phyloP scores from a whole-genome alignment of 2,113 vertebrate genomes.

The Dicaeum eximium region DNA sequence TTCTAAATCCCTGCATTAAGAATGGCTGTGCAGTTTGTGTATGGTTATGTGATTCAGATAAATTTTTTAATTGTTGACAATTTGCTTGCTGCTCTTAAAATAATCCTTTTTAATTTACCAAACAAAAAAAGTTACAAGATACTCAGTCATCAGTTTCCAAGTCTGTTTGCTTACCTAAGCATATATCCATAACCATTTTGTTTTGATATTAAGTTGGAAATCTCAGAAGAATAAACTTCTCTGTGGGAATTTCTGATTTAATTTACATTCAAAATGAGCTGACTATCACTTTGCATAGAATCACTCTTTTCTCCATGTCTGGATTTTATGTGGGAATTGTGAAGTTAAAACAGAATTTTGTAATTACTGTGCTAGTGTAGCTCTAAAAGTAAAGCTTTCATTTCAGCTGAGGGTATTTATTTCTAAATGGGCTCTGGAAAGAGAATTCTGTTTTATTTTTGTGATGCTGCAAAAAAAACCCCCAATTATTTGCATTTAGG shows the following conservation, averaged over 20 bases:
- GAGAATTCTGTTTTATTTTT: background rate
- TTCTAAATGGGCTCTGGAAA: background rate
- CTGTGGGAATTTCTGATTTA: background rate
- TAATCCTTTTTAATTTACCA: background rate
- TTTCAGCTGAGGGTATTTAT: background rate
- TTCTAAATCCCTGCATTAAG: background rate
- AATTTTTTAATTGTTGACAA: background rate
- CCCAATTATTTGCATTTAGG: background rate
- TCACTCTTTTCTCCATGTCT: background rate
- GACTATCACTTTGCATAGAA: rapidly evolving
- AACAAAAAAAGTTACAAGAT: background rate
- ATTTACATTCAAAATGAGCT: conserved; percentile 12
- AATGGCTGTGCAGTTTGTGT: background rate
- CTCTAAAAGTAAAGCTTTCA: background rate
- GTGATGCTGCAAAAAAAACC: background rate
- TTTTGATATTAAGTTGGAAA: conserved; percentile 12
- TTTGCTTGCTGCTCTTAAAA: background rate
- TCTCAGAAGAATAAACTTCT: conserved; percentile 21
- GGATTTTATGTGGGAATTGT: background rate
- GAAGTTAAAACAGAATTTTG: background rate
- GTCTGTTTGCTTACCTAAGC: conserved; percentile 13
- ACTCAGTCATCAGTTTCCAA: background rate
- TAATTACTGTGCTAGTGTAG: background rate
- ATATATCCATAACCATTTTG: background rate
- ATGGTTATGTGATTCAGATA: background rate